Evolutionary conservation across 2,888 invertebrate genomes (phyloP).

Genomic region (Lasioglossum oenotherae): DNA sequence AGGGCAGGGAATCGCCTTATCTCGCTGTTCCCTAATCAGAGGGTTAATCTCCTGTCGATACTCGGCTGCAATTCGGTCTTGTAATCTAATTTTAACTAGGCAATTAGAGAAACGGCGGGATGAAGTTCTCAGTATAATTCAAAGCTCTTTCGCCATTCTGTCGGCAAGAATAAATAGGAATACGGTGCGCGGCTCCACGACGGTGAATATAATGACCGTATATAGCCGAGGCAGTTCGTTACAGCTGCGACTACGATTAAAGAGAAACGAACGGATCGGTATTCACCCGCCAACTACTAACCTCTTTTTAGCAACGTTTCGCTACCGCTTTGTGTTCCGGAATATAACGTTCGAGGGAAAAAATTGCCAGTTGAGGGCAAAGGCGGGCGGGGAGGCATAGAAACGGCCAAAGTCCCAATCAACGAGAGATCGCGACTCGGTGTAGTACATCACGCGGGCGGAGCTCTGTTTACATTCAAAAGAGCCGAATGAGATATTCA

Average conservation of each 20-base stretch:
- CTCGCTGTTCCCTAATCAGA: not conserved
- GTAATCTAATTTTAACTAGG: conserved; percentile 32
- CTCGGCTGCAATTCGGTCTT: not conserved
- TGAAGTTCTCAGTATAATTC: not conserved
- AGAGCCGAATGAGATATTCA: conserved; percentile 67
- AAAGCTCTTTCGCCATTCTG: not conserved
- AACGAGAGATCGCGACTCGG: conserved; percentile 46
- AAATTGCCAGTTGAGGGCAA: not conserved
- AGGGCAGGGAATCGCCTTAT: not conserved
- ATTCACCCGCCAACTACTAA: conserved; percentile 51
- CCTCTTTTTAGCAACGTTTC: conserved; percentile 49
- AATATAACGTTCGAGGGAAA: conserved; percentile 37
- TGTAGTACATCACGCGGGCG: conserved; percentile 36
- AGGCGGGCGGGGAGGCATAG: not conserved
- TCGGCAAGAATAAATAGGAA: not conserved
- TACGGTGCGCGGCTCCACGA: not conserved
- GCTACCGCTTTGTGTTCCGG: conserved; percentile 49
- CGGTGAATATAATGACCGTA: conserved; percentile 37
- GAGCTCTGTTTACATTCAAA: conserved; percentile 65
- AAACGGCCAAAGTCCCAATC: conserved; percentile 59
- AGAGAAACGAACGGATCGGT: conserved; percentile 47
- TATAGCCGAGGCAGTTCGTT: conserved; percentile 43
- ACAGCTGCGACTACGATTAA: conserved; percentile 53
- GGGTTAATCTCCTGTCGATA: not conserved
- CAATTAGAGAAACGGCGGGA: conserved; percentile 24